These are phyloP conservation scores for Colinus virginianus DNA, from an alignment of 2,113 vertebrate genomes.

Conservation along the genomic window DNA sequence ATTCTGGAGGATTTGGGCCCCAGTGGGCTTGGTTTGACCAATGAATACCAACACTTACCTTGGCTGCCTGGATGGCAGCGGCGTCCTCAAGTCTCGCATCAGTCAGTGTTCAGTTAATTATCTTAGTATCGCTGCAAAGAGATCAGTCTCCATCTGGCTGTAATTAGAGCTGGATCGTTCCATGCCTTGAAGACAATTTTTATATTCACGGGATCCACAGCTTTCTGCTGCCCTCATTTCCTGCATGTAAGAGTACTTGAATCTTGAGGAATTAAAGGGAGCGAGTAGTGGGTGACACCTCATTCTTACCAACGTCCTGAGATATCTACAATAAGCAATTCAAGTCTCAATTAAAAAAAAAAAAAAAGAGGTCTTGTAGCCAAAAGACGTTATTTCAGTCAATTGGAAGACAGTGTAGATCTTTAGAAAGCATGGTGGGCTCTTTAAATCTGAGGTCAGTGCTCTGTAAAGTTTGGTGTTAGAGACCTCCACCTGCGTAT, in stretches of 20 bases:
- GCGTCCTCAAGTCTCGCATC: slow-evolving; percentile 24
- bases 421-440: neutral
- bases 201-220: slow-evolving; percentile 57
- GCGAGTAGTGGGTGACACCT: neutral
- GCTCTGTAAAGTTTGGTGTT: slow-evolving; percentile 11
- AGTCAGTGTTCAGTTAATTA: slow-evolving; percentile 60
- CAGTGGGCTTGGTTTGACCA: slow-evolving; percentile 4
- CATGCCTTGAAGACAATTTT: slow-evolving; percentile 56
- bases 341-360: neutral
- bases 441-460: slow-evolving; percentile 22
- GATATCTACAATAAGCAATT: neutral
- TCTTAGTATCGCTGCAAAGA: slow-evolving; percentile 38
- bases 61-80: slow-evolving; percentile 18
- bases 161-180: slow-evolving; percentile 72
- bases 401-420: slow-evolving; percentile 13
- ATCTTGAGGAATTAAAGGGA: slow-evolving; percentile 38
- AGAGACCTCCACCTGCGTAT: slow-evolving; percentile 12
- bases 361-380: neutral
- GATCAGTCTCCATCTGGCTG: slow-evolving; percentile 58
- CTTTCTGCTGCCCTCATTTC: slow-evolving; percentile 67
- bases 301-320: slow-evolving; percentile 18
- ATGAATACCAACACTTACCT: slow-evolving; percentile 27
- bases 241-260: slow-evolving; percentile 55
- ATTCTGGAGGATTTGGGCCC: neutral
- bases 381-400: slow-evolving; percentile 21